Evolutionary conservation across 2,113 vertebrate genomes (phyloP).

Genomic region (Corythoichthys intestinalis): DNA sequence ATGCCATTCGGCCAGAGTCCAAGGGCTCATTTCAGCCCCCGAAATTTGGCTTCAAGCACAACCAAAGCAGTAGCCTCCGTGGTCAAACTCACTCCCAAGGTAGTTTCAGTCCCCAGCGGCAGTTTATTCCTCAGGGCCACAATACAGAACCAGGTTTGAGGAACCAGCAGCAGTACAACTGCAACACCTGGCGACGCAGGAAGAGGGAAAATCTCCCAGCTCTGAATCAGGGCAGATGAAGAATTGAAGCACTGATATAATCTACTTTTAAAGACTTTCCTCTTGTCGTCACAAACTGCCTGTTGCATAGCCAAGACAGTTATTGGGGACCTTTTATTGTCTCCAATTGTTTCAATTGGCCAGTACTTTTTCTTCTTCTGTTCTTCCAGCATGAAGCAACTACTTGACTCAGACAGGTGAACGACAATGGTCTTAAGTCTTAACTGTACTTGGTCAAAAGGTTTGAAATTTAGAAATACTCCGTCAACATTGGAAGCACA

Average conservation of each 20-base stretch:
- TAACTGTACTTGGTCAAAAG: constrained; percentile 9
- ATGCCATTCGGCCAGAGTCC: constrained; percentile 36
- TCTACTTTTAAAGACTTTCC: constrained; percentile 6
- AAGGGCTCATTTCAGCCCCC: constrained; percentile 31
- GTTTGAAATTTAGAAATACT: constrained; percentile 22
- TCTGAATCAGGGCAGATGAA: constrained; percentile 85
- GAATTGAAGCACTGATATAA: background rate
- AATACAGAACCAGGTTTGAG: constrained; percentile 66
- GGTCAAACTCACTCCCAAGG: constrained; percentile 34
- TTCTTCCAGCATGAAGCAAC: constrained; percentile 7
- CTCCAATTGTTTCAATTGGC: constrained; percentile 1
- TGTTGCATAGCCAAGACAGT: constrained; percentile 5
- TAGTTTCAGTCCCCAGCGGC: constrained; percentile 47
- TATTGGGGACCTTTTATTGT: background rate
- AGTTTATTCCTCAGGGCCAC: constrained; percentile 57
- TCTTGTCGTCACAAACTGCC: background rate
- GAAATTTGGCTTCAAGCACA: constrained; percentile 57
- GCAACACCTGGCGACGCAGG: constrained; percentile 80
- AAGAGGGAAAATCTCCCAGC: constrained; percentile 79
- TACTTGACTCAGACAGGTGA: constrained; percentile 7
- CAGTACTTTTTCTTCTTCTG: background rate
- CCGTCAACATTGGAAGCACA: constrained; percentile 41
- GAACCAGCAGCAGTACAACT: constrained; percentile 84
- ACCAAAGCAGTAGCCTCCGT: constrained; percentile 38
- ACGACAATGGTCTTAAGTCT: constrained; percentile 4